These are phyloP conservation scores for Creontiades dilutus DNA, from an alignment of 2,888 invertebrate species.

Conservation along the genomic window DNA sequence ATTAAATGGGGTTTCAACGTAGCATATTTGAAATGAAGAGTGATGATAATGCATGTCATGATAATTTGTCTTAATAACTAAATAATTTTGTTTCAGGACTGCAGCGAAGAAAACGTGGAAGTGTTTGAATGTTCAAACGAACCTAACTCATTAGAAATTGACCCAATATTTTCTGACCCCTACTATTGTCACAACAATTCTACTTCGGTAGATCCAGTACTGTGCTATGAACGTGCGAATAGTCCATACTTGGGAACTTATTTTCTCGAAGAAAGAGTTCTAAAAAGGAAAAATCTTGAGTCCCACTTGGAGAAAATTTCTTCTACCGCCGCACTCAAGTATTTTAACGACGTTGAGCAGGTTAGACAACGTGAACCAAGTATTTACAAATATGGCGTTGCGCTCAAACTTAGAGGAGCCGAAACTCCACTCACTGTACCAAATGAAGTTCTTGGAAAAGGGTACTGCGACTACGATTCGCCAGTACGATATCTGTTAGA, in stretches of 20 bases:
- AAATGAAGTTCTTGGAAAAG: slow-evolving; percentile 11
- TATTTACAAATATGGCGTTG: slow-evolving; percentile 57
- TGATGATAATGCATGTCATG: no score
- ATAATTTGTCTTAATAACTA: no score
- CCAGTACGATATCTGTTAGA: slow-evolving; percentile 63
- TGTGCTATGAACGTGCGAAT: slow-evolving; percentile 72
- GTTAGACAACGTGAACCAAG: background rate
- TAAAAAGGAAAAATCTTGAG: slow-evolving; percentile 37
- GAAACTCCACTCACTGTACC: slow-evolving; percentile 25
- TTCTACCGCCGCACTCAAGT: background rate
- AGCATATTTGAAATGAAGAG: no score
- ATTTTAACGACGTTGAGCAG: background rate
- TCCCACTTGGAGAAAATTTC: background rate
- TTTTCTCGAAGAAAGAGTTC: slow-evolving; percentile 60
- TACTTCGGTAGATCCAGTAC: slow-evolving; percentile 54
- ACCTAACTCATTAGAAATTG: background rate
- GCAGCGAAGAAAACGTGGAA: slow-evolving; percentile 67
- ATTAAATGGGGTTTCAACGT: no score
- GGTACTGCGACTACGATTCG: slow-evolving; percentile 41
- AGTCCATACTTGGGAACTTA: slow-evolving; percentile 72
- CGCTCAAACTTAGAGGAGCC: background rate
- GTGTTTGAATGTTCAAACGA: slow-evolving; percentile 66
- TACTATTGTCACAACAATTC: slow-evolving; percentile 53
- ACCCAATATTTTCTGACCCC: slow-evolving; percentile 63
- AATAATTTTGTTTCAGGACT: slow-evolving; percentile 70